phyloP scores from a whole-genome alignment of 2,113 vertebrate genomes.

The Glaucomys volans region DNA sequence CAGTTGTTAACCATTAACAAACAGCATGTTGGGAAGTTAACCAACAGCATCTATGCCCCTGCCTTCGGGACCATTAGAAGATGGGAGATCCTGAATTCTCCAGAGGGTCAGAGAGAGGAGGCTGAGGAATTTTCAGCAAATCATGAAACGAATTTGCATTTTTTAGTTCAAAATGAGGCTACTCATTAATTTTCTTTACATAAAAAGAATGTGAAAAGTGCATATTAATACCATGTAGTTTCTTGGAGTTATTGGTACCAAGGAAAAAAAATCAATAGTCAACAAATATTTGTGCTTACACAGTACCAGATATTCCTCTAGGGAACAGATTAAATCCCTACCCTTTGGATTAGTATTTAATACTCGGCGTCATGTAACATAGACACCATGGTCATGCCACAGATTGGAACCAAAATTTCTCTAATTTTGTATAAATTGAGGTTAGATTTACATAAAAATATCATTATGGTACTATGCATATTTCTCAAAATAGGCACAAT shows the following conservation, averaged over 20 bases:
- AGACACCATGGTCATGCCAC: not conserved
- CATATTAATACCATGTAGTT: not conserved
- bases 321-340: not conserved
- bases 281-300: not conserved
- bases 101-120: not conserved
- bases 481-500: constrained; percentile 17
- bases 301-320: not conserved
- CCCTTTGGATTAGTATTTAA: not conserved
- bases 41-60: not conserved
- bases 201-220: constrained; percentile 15
- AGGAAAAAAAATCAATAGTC: not conserved
- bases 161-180: not conserved
- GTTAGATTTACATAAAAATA: constrained; percentile 19
- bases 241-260: not conserved
- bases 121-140: constrained; percentile 37
- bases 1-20: constrained; percentile 12
- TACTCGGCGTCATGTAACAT: not conserved
- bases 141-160: constrained; percentile 39
- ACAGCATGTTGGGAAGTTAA: constrained; percentile 29
- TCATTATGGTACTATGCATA: not conserved
- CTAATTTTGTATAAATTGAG: not conserved
- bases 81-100: not conserved
- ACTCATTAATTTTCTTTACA: constrained; percentile 15
- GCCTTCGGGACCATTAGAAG: constrained; percentile 46
- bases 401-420: not conserved